A percentile compares a stretch with the other conserved stretches of the same genome.
Conservation (phyloP, 2,888 invertebrate genomes). For the Melieria omissa region DNA sequence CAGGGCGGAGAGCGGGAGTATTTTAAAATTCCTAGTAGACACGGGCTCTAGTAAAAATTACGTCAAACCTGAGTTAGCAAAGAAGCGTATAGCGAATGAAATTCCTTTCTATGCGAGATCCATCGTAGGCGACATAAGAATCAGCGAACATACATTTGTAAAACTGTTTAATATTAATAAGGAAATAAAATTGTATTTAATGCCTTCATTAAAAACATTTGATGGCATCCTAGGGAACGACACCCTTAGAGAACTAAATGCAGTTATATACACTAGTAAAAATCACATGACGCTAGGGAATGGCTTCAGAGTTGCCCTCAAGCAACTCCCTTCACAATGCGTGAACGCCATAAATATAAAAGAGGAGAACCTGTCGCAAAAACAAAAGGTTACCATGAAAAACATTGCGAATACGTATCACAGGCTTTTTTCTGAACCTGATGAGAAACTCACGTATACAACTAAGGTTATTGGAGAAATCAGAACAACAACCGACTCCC, state of each 20-base stretch:
- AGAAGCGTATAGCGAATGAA: slow-evolving; percentile 31
- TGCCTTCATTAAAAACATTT: slow-evolving; percentile 19
- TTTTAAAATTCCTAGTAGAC: too few relatives aligned
- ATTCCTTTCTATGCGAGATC: slow-evolving; percentile 28
- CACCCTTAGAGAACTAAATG: slow-evolving; percentile 7
- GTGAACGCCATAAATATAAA: slow-evolving; percentile 20
- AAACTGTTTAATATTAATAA: slow-evolving; percentile 31
- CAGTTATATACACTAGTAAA: slow-evolving; percentile 4
- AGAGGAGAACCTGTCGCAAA: slow-evolving; percentile 4
- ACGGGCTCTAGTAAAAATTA: too few relatives aligned
- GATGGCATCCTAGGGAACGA: slow-evolving; percentile 21
- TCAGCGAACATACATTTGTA: slow-evolving; percentile 25
- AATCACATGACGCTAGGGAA: slow-evolving; percentile 17
- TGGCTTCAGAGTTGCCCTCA: not conserved
- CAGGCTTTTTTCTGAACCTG: slow-evolving; percentile 9
- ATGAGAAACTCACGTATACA: too few relatives aligned
- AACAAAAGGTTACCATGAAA: slow-evolving; percentile 4
- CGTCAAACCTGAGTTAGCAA: slow-evolving; percentile 22
- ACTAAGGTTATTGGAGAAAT: too few relatives aligned
- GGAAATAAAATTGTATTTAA: slow-evolving; percentile 18
- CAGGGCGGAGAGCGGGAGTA: slow-evolving; percentile 25
- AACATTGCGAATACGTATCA: slow-evolving; percentile 11
- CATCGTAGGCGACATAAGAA: slow-evolving; percentile 22
- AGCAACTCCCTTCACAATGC: slow-evolving; percentile 11
- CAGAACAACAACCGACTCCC: too few relatives aligned